Conservation (phyloP, 2,113 vertebrate genomes). For the Rhinolophus sinicus region DNA sequence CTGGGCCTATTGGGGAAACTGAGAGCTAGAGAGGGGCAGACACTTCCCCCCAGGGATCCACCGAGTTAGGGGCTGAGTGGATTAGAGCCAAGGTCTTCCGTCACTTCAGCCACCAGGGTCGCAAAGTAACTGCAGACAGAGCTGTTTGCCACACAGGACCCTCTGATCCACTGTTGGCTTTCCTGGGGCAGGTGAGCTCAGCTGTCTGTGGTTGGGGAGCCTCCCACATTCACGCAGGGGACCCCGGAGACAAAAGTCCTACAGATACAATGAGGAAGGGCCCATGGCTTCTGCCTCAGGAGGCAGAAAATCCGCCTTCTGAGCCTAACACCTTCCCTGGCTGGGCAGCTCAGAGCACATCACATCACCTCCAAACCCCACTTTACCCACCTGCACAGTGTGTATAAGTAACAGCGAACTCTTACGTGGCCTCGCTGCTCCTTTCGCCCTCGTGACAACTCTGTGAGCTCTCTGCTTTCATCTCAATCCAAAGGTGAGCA, state of each 20-base stretch:
- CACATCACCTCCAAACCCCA: neutral
- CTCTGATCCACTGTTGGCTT: neutral
- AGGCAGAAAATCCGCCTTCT: neutral
- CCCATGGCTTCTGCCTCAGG: neutral
- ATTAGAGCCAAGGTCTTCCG: neutral
- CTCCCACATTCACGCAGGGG: too few relatives aligned
- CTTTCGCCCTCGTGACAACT: neutral
- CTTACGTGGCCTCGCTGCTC: neutral
- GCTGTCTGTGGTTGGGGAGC: neutral
- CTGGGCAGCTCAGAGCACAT: neutral
- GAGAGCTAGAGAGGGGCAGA: neutral
- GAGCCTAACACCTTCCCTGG: neutral
- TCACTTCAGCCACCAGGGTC: neutral
- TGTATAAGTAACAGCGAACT: neutral
- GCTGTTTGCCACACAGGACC: neutral
- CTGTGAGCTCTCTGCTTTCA: neutral
- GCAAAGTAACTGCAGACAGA: neutral
- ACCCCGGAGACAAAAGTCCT: neutral
- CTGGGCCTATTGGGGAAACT: neutral
- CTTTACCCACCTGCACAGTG: neutral
- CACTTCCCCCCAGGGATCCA: neutral
- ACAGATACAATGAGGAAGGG: neutral
- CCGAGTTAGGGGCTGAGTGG: neutral
- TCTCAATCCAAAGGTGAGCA: neutral
- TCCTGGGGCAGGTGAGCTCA: neutral